Evolutionary conservation across 2,797 vertebrate species (phyloP).

Genomic region (Odontamblyopus rebecca): DNA sequence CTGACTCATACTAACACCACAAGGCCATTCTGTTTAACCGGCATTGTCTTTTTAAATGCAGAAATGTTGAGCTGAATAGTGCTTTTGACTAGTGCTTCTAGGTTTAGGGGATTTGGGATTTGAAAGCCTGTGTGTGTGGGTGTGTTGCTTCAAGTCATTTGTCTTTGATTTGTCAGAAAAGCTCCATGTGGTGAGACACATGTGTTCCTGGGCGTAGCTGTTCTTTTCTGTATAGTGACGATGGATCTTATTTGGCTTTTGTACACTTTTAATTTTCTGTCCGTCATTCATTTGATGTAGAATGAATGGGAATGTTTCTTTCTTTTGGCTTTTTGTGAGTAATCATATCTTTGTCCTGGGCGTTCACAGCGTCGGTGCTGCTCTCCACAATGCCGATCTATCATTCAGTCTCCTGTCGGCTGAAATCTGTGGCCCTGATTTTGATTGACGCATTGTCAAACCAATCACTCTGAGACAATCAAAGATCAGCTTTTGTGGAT

Average conservation of each 20-base stretch:
- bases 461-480: conserved; percentile 41
- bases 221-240: conserved; percentile 49
- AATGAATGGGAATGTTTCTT: conserved; percentile 16
- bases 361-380: conserved; percentile 35
- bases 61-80: conserved; percentile 26
- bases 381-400: conserved; percentile 59
- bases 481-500: conserved; percentile 55
- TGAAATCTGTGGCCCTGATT: conserved; percentile 6
- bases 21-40: conserved; percentile 36
- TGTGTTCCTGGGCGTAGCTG: conserved; percentile 45
- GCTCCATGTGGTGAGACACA: conserved; percentile 53
- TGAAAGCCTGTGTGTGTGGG: conserved; percentile 47
- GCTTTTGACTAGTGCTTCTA: conserved; percentile 17
- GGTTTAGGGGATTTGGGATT: conserved; percentile 46
- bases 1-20: conserved; percentile 72
- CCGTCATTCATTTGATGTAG: conserved; percentile 25
- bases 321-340: conserved; percentile 10
- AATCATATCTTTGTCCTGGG: conserved; percentile 27
- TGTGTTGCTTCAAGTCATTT: conserved; percentile 21
- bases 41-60: conserved; percentile 40
- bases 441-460: conserved; percentile 34
- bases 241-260: conserved; percentile 60
- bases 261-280: conserved; percentile 17
- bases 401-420: conserved; percentile 27
- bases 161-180: conserved; percentile 27